Base-by-base conservation (phyloP, 2,888 invertebrate species). In the Ophion ellenae region DNA sequence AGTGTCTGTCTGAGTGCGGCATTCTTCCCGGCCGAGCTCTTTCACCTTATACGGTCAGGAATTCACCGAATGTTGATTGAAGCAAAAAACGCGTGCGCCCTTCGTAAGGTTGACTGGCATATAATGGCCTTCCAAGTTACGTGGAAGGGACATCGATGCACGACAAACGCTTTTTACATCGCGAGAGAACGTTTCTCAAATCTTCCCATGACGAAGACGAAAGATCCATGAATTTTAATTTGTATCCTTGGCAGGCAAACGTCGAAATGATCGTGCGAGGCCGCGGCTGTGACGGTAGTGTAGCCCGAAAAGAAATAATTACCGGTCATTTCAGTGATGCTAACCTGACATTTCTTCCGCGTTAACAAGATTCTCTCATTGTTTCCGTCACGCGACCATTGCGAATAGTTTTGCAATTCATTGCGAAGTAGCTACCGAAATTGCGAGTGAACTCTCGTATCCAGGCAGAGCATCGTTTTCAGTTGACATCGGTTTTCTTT, bases 21-120 rank as follows among this genome's bases (percentile, higher is more conserved):
- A 88, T 87, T 83, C 88, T 87, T 87, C 85, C 74, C 75, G 85
- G 81, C 45, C 71, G 87, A 79, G 80, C 57, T 84, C 89, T 86
- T 84, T 90, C 84, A 84, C 92, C 92, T 89, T 92, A 92, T 90
- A 92, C 91, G 92, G 92, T 82, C 82, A 88, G 90, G 91, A 90
- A 92, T 90, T 89, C 88, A 88, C 85, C 89, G 87, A 90, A 90
- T 89, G 86, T 90, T 90, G 88, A 89, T 89, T 87, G 89, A 86
- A 79, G 87, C 83, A 88, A 88, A 87, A 87, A 66, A 66, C 66
- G 66, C 20, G 57, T 36, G 64, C 76, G 75, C 81, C 82, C 71
- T 82, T 82, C 74, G 20, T 45, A 64, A 77, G 76, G 76, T 64
- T 79, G 76, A 79, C 82, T 20, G 63, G 69, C 61, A 47, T 57